These are phyloP conservation scores for Microctenopoma stevenorrisi DNA, from an alignment of 2,797 vertebrate species.

Conservation along the genomic window DNA sequence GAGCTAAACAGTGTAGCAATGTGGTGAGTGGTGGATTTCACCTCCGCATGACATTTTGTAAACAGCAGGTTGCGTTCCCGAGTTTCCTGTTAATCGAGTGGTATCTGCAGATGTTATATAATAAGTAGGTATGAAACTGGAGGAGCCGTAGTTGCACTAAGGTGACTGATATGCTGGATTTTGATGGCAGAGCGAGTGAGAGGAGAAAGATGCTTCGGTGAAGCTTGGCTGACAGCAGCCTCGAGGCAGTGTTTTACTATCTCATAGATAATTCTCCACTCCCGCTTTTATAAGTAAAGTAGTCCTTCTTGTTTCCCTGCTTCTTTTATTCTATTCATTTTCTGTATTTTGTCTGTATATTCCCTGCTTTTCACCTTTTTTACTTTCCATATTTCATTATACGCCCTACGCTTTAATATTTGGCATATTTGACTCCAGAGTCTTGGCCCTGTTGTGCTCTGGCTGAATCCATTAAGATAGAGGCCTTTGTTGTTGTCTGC, in stretches of 20 bases:
- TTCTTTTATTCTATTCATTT: slow-evolving; percentile 5
- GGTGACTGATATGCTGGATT: slow-evolving; percentile 66
- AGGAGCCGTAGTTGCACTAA: slow-evolving; percentile 55
- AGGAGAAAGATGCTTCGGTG: slow-evolving; percentile 56
- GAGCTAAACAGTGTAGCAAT: slow-evolving; percentile 3
- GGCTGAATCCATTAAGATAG: slow-evolving; percentile 50
- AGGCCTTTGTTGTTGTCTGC: slow-evolving; percentile 33
- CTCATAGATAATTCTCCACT: slow-evolving; percentile 42
- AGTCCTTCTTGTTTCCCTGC: slow-evolving; percentile 27
- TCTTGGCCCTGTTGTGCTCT: slow-evolving; percentile 29
- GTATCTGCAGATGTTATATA: slow-evolving; percentile 52
- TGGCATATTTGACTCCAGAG: slow-evolving; percentile 28
- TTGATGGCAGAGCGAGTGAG: slow-evolving; percentile 52
- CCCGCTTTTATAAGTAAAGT: slow-evolving; percentile 35
- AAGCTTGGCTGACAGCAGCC: slow-evolving; percentile 72
- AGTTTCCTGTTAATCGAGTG: slow-evolving; percentile 66
- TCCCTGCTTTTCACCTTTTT: slow-evolving; percentile 7
- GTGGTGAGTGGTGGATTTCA: slow-evolving; percentile 7
- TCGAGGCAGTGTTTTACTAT: slow-evolving; percentile 66
- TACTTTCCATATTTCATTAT: not conserved
- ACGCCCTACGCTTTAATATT: not conserved
- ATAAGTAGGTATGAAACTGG: slow-evolving; percentile 54
- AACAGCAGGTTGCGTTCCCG: slow-evolving; percentile 54
- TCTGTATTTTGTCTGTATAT: not conserved
- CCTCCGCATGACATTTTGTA: slow-evolving; percentile 39